These are phyloP conservation scores for Suricata suricatta DNA, from an alignment of 2,113 vertebrate genomes.

Conservation along the genomic window DNA sequence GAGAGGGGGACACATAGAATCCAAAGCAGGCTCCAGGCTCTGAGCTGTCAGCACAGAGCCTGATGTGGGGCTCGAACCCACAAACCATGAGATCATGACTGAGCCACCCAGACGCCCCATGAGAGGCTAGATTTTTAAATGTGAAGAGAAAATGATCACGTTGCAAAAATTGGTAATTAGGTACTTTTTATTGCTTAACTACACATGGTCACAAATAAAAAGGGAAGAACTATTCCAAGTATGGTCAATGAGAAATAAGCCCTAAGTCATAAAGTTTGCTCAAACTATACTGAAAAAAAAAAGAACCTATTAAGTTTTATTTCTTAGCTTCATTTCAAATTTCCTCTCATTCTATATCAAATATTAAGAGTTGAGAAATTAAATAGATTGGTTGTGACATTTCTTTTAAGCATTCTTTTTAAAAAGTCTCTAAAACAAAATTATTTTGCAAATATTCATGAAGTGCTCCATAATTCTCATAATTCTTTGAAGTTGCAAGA, in stretches of 20 bases:
- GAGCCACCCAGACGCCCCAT: too few species aligned
- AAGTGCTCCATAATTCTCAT: not conserved
- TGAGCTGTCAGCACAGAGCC: too few species aligned
- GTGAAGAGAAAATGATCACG: not conserved
- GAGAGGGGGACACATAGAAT: too few species aligned
- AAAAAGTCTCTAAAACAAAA: not conserved
- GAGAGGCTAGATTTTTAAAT: not conserved
- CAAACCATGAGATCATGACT: too few species aligned
- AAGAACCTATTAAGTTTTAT: not conserved
- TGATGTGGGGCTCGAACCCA: too few species aligned
- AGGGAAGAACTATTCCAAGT: not conserved
- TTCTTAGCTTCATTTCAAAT: not conserved
- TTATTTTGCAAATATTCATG: not conserved
- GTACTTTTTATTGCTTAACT: not conserved
- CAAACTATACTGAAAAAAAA: not conserved
- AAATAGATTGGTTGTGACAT: not conserved
- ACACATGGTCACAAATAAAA: not conserved
- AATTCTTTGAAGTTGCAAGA: not conserved
- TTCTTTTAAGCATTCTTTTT: not conserved
- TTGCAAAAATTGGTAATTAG: not conserved
- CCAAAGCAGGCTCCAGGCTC: too few species aligned
- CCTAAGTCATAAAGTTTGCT: not conserved
- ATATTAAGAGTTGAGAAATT: not conserved
- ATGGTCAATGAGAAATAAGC: not conserved
- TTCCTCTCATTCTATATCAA: not conserved